Conservation (phyloP, 2,888 invertebrate species). For the Megastigmus dorsalis region DNA sequence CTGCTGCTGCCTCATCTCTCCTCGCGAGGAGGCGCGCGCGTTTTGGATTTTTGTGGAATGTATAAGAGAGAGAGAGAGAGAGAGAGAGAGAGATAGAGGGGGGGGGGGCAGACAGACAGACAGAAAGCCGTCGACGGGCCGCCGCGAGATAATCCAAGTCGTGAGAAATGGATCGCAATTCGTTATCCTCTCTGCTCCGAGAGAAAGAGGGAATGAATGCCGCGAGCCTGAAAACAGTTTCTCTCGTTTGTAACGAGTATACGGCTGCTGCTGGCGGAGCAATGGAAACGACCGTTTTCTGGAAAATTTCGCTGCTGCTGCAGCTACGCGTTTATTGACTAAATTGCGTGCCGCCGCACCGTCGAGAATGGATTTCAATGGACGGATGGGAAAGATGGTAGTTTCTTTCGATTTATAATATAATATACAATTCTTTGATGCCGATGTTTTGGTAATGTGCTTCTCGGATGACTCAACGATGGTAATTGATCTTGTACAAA, state of each 20-base stretch:
- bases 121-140: conserved; percentile 3
- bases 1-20: too few relatives aligned
- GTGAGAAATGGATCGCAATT: conserved; percentile 55
- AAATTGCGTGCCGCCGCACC: neutral
- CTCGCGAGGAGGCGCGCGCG: conserved; percentile 11
- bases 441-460: too few relatives aligned
- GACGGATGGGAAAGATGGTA: too few relatives aligned
- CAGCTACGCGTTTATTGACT: neutral
- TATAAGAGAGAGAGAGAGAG: conserved; percentile 2
- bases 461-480: too few relatives aligned
- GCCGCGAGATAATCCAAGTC: conserved; percentile 48
- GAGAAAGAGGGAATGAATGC: conserved; percentile 1
- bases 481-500: too few relatives aligned
- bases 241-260: conserved; percentile 18
- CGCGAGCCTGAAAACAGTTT: conserved; percentile 14
- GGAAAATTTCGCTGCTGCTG: conserved; percentile 11
- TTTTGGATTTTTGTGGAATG: conserved; percentile 50
- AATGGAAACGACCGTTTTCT: conserved; percentile 22
- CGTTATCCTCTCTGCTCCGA: conserved; percentile 15
- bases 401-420: too few relatives aligned
- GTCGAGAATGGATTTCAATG: neutral
- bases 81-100: neutral
- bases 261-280: too few relatives aligned
- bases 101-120: neutral
- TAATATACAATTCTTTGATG: too few relatives aligned